phyloP scores from a whole-genome alignment of 2,888 invertebrate genomes.

The Lissocephala sabroskyi region DNA sequence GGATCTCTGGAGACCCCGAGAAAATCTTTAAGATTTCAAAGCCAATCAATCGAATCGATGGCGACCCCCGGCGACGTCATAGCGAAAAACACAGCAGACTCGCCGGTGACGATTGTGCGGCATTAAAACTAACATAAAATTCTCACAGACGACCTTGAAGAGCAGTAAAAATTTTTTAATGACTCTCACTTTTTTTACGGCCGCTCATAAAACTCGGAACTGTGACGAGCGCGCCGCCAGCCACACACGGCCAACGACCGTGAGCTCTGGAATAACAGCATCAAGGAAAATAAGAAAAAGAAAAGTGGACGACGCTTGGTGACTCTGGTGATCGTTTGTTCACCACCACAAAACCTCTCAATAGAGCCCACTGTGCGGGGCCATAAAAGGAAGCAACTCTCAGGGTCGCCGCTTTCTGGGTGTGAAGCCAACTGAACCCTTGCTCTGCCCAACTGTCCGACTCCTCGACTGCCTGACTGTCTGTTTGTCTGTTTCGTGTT shows the following conservation, averaged over 20 bases:
- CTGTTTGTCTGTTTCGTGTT: background rate
- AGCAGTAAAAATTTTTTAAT: slow-evolving; percentile 71
- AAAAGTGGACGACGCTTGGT: slow-evolving; percentile 10
- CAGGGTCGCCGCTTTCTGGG: background rate
- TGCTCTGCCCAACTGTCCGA: no score
- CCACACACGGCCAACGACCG: slow-evolving; percentile 3
- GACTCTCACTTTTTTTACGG: slow-evolving; percentile 71
- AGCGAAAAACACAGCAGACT: no score
- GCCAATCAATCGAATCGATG: no score
- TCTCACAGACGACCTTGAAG: slow-evolving; percentile 69
- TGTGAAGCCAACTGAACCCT: slow-evolving; percentile 10
- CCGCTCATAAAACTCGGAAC: slow-evolving; percentile 45
- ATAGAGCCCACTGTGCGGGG: slow-evolving; percentile 44
- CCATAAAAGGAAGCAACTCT: slow-evolving; percentile 29
- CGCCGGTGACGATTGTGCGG: slow-evolving; percentile 32
- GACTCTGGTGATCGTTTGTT: slow-evolving; percentile 35
- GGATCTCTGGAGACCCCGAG: no score
- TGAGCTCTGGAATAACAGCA: slow-evolving; percentile 29
- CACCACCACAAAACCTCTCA: slow-evolving; percentile 44
- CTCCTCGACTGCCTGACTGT: no score
- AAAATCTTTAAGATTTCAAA: no score
- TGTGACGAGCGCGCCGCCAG: slow-evolving; percentile 24
- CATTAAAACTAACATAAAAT: slow-evolving; percentile 64
- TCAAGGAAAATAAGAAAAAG: slow-evolving; percentile 11
- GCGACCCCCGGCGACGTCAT: no score